Conservation (phyloP, 2,797 vertebrate genomes). For the Takifugu ocellatus region DNA sequence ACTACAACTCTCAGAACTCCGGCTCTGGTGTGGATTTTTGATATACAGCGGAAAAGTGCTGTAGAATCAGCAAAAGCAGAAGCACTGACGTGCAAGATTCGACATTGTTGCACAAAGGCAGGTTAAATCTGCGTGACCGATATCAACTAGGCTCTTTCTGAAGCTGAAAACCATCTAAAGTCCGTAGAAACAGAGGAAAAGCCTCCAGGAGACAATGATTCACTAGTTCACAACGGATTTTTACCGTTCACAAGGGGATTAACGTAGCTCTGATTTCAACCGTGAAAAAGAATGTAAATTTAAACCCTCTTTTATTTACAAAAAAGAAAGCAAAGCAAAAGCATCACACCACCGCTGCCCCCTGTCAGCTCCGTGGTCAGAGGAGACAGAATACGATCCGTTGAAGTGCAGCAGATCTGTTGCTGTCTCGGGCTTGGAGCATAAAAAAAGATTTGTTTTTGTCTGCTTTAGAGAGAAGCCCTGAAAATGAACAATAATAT, state of each 20-base stretch:
- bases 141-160: slow-evolving; percentile 4
- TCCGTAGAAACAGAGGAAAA: slow-evolving; percentile 8
- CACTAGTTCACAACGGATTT: neutral
- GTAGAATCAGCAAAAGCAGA: slow-evolving; percentile 28
- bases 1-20: slow-evolving; percentile 7
- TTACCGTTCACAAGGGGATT: slow-evolving; percentile 5
- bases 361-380: slow-evolving; percentile 43
- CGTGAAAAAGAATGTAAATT: slow-evolving; percentile 27
- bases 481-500: slow-evolving; percentile 34
- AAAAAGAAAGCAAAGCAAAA: neutral
- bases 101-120: slow-evolving; percentile 14
- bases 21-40: slow-evolving; percentile 16
- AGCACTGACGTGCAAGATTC: slow-evolving; percentile 21
- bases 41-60: slow-evolving; percentile 25
- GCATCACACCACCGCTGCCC: slow-evolving; percentile 16
- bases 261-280: slow-evolving; percentile 15
- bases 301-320: slow-evolving; percentile 48
- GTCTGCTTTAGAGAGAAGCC: slow-evolving; percentile 44
- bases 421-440: slow-evolving; percentile 42
- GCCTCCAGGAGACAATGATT: neutral
- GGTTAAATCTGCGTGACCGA: slow-evolving; percentile 14
- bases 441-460: slow-evolving; percentile 44
- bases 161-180: slow-evolving; percentile 13
- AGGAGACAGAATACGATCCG: slow-evolving; percentile 20
- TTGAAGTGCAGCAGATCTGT: slow-evolving; percentile 37